Base-by-base conservation (phyloP, 1,140 invertebrate genomes). In the Eriosoma lanigerum region DNA sequence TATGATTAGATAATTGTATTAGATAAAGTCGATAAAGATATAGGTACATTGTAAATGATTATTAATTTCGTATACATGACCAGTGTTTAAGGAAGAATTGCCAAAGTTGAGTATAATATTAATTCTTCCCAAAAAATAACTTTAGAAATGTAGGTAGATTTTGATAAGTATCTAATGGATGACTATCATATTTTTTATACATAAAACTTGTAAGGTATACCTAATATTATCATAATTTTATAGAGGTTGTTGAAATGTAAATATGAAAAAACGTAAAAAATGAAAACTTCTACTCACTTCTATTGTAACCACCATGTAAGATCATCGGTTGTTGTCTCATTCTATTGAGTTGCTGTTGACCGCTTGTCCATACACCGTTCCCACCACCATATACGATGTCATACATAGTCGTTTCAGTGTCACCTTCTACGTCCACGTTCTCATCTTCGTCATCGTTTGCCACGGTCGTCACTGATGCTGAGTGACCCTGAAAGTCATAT, bases 391-490 rank as follows among this genome's bases (percentile, higher is more conserved):
- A 81, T 1, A 81, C 78, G 6, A 75, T 75, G 15, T 94, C 93
- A 84, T 89, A 93, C 52, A 86, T 87, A 24, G 46, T 52, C 9
- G 46, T 72, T 81, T 89, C 89, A 10, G 87, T 85, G 82, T 91
- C 90, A 29, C 90, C 90, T 84, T 92, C 91, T 24, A 92, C 90
- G 83, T 90, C 89, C 52, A 92, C 90, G 64, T 90, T 90, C 82
- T 90, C 90, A 81, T 91, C 90, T 66, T 91, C 91, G 80, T 92
- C 85, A 38, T 90, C 90, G 81, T 91, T 90, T 56, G 90, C 90
- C 78, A 91, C 85, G 1, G 44, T 29, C 15, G 75, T 38, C 32
- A 68, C 64, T 3, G 64, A 62, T 21, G 24, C 13, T 10, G 52
- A 68, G 24, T 66, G 81, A 0, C 82, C 82, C 68, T 83, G 81